phyloP scores from a whole-genome alignment of 2,113 vertebrate genomes.

The Spheniscus mendiculus region DNA sequence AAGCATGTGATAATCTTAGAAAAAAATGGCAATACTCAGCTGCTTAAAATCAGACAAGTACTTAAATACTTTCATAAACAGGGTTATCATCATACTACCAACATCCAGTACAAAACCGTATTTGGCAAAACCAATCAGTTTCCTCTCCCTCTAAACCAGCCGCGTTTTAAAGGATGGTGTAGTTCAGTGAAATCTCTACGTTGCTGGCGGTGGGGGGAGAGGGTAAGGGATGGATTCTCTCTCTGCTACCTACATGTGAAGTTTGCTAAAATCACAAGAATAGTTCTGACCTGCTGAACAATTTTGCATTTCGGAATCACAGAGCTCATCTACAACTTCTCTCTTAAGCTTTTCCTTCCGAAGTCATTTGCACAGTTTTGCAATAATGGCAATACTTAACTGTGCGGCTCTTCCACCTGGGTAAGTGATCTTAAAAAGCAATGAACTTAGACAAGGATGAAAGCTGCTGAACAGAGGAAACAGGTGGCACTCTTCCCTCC shows the following conservation, averaged over 20 bases:
- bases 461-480: background rate
- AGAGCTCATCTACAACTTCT: background rate
- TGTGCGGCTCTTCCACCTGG: background rate
- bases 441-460: background rate
- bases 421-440: background rate
- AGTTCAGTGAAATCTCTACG: background rate
- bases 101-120: background rate
- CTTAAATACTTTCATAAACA: background rate
- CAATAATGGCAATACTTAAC: background rate
- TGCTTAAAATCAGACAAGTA: background rate
- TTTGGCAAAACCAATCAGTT: background rate
- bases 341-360: background rate
- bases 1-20: background rate
- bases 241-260: background rate
- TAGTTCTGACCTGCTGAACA: background rate
- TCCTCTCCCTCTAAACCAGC: background rate
- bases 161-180: background rate
- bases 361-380: background rate
- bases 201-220: background rate
- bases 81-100: background rate
- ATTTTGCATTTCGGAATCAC: background rate
- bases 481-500: background rate
- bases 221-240: background rate
- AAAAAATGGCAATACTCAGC: background rate
- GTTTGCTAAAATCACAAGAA: background rate